Base-by-base conservation (phyloP, 1,140 invertebrate genomes). In the Sminthurinus signatus region DNA sequence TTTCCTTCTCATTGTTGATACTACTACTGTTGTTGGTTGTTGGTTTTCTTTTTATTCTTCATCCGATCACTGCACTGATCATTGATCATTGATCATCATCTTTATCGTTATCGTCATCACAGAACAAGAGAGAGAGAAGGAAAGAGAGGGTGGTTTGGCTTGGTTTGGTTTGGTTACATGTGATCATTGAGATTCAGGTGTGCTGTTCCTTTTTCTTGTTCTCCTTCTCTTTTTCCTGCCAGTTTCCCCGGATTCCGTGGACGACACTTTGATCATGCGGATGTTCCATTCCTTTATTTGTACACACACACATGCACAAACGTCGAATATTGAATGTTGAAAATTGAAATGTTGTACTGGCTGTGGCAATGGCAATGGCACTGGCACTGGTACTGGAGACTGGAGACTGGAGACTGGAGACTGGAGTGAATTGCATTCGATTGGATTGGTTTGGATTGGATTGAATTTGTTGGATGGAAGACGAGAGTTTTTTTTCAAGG, bases 71-170 rank as follows among this genome's bases (percentile, higher is more conserved):
- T n/a, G n/a, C n/a, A n/a, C n/a, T n/a, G n/a, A n/a, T n/a, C n/a
- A n/a, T n/a, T n/a, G n/a, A n/a, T n/a, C n/a, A n/a, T n/a, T n/a
- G n/a, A n/a, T n/a, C n/a, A n/a, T n/a, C n/a, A n/a, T n/a, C n/a
- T n/a, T n/a, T n/a, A 52, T 52, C 50, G 50, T 52, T 25, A 52
- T 52, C 50, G 32, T 19, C 50, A 25, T 25, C 50, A 52, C 4
- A 25, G 23, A 52, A 52, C 23, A 21, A n/a, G n/a, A 10, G 4
- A 29, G 8, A 14, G 50, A 27, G 4, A 23, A 19, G 25, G 50
- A 28, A 27, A 52, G 25, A 8, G 50, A 52, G 14, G n/a, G n/a
- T n/a, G n/a, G n/a, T n/a, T n/a, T n/a, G n/a, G n/a, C n/a, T n/a
- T n/a, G n/a, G n/a, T n/a, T n/a, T 52, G 23, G 10, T 52, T 8